Conservation (phyloP, 2,888 invertebrate species). For the Acronicta psi region DNA sequence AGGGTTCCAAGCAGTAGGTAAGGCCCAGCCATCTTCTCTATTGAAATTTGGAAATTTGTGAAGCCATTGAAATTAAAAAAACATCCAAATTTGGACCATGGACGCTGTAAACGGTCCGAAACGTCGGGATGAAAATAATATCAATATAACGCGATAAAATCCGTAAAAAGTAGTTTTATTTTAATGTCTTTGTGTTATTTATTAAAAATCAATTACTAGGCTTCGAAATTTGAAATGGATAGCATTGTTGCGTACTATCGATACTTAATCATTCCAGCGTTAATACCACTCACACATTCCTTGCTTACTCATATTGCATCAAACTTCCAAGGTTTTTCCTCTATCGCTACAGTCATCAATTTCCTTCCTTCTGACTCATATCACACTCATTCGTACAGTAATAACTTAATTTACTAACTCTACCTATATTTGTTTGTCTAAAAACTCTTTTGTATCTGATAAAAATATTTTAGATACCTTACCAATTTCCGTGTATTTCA, state of each 20-base stretch:
- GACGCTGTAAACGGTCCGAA: too few species aligned
- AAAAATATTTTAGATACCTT: conserved; percentile 3
- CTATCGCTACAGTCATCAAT: conserved; percentile 9
- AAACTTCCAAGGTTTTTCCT: conserved; percentile 37
- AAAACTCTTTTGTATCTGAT: conserved; percentile 29
- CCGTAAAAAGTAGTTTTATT: too few species aligned
- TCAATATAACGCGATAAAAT: too few species aligned
- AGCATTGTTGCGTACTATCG: background rate
- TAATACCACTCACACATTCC: background rate
- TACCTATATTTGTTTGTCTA: conserved; percentile 10
- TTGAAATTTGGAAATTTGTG: too few species aligned
- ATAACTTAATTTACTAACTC: conserved; percentile 34
- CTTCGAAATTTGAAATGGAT: background rate
- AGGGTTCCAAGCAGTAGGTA: too few species aligned
- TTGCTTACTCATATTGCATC: conserved; percentile 29
- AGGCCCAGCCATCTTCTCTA: too few species aligned
- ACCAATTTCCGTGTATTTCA: background rate
- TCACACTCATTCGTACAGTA: conserved; percentile 22
- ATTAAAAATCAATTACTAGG: too few species aligned
- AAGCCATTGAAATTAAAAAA: too few species aligned
- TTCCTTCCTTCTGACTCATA: conserved; percentile 45
- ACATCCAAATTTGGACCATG: too few species aligned
- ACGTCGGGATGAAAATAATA: too few species aligned
- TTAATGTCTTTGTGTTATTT: too few species aligned
- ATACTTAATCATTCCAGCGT: background rate